These are phyloP conservation scores for Malaclemys terrapin DNA, from an alignment of 2,113 vertebrate species.

Conservation along the genomic window DNA sequence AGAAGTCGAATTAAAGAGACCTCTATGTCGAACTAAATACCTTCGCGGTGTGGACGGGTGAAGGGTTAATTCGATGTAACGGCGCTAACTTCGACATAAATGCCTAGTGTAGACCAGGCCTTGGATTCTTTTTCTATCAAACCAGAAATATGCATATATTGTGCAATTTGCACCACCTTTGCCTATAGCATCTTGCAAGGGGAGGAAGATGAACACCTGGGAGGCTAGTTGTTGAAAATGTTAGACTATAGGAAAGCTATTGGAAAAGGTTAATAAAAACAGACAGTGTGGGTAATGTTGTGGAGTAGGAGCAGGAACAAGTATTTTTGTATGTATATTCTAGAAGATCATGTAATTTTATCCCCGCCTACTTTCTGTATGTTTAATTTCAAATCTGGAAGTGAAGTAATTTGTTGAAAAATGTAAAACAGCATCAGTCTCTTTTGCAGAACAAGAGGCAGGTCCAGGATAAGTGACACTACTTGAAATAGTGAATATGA, in stretches of 20 bases:
- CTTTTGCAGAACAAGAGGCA: neutral
- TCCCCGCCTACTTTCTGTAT: slow-evolving; percentile 5
- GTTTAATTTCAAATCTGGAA: slow-evolving; percentile 36
- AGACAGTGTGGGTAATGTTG: neutral
- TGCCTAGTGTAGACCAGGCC: too few species aligned
- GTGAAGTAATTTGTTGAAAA: slow-evolving; percentile 45
- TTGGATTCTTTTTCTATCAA: neutral
- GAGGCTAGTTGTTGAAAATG: slow-evolving; percentile 40
- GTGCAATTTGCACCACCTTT: slow-evolving; percentile 18
- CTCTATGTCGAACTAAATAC: too few species aligned
- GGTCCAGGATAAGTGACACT: neutral
- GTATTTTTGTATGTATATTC: slow-evolving; percentile 48
- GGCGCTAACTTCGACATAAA: too few species aligned
- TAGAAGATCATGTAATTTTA: slow-evolving; percentile 25
- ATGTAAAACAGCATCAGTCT: neutral
- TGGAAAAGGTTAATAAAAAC: slow-evolving; percentile 38
- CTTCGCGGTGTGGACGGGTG: too few species aligned
- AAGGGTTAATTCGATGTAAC: too few species aligned
- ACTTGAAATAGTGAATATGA: neutral
- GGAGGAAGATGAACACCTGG: neutral
- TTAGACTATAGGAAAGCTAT: neutral
- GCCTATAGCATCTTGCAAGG: slow-evolving; percentile 17
- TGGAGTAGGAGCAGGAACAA: slow-evolving; percentile 2
- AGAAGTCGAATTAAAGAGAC: too few species aligned
- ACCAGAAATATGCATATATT: neutral